Conservation (phyloP, 2,797 vertebrate genomes). For the Spheniscus humboldti region DNA sequence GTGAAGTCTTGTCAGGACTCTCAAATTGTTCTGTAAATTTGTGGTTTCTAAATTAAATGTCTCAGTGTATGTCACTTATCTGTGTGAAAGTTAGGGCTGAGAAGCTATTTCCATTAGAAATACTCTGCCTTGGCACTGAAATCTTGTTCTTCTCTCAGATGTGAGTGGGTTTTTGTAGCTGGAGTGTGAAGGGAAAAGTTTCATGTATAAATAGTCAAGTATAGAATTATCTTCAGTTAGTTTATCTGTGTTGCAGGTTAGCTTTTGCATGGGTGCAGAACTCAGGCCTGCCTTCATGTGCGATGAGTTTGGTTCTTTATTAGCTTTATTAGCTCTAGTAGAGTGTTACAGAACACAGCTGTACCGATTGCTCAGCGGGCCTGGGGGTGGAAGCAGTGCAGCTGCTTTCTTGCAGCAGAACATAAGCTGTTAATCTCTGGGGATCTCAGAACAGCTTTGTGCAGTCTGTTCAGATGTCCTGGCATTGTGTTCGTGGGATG, state of each 20-base stretch:
- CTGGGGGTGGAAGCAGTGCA: neutral
- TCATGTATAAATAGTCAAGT: neutral
- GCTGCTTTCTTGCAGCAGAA: neutral
- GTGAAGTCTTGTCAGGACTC: constrained; percentile 7
- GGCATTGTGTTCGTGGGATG: neutral
- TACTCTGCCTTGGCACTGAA: neutral
- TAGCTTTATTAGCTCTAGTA: neutral
- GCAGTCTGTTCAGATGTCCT: neutral
- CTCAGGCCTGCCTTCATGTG: neutral
- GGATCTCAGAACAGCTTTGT: neutral
- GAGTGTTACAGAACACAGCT: neutral
- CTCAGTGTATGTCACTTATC: neutral
- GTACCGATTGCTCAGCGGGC: accelerated
- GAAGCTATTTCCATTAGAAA: neutral
- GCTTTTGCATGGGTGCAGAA: neutral
- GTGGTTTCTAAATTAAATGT: neutral
- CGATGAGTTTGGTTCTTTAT: neutral
- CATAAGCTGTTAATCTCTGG: neutral
- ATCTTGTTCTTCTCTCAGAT: constrained; percentile 6
- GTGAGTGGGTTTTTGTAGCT: constrained; percentile 20
- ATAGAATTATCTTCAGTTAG: neutral
- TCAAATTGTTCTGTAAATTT: neutral
- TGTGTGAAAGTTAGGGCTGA: neutral
- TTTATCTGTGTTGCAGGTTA: neutral
- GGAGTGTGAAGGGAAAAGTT: constrained; percentile 20